Percentiles rank a stretch among this genome's conserved stretches.
Conservation (phyloP, 2,113 vertebrate species). For the Struthio camelus region DNA sequence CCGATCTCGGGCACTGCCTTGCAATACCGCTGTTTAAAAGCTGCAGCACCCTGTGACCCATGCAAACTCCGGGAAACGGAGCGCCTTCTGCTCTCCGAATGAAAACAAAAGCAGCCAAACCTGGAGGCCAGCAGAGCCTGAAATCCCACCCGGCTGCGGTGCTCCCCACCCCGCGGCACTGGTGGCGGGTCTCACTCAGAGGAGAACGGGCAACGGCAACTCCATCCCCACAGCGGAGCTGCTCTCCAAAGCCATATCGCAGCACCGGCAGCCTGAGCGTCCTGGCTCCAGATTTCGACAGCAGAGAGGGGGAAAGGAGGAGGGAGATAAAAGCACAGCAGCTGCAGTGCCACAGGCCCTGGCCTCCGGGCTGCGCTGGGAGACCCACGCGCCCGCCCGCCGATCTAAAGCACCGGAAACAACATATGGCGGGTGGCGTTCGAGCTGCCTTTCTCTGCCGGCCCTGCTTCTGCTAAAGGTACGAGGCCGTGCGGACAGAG, state of each 20-base stretch:
- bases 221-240: background rate
- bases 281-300: background rate
- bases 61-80: accelerated
- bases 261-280: background rate
- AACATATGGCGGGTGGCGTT: conserved; percentile 44
- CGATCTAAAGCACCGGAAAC: background rate
- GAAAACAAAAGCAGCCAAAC: background rate
- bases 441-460: conserved; percentile 7
- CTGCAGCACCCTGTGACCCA: background rate
- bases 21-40: background rate
- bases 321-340: conserved; percentile 14
- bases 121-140: background rate
- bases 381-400: background rate
- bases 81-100: background rate
- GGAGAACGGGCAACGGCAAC: background rate
- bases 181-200: background rate
- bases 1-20: background rate
- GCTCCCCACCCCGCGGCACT: background rate
- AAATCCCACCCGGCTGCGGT: accelerated
- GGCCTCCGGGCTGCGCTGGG: background rate
- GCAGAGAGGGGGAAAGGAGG: background rate
- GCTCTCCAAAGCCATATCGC: background rate
- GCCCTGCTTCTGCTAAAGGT: conserved; percentile 32
- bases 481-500: conserved; percentile 20
- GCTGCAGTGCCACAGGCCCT: conserved; percentile 40